Base-by-base conservation (phyloP, 2,888 invertebrate genomes). In the Epistrophella euchroma region DNA sequence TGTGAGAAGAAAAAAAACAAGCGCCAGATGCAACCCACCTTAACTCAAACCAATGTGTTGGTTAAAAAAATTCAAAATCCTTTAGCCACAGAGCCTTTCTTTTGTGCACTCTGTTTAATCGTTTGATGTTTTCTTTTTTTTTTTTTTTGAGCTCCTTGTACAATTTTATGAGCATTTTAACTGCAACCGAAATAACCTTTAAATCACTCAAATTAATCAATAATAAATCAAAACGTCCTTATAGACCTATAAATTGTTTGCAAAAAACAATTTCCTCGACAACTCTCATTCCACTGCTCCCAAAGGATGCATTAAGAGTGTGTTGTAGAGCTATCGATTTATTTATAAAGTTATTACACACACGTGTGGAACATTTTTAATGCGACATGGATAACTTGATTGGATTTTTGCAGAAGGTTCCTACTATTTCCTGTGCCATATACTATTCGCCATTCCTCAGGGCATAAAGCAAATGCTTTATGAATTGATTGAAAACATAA, bases 201-300 rank as follows among this genome's bases (percentile, higher is more conserved):
- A 74, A 83, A 83, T 83, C 83, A 75, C 64, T 84, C 84, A 79
- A 71, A 79, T 66, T 74, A 84, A 84, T 84, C 84, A 75, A 78
- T 78, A 78, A 78, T 75, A 84, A 79, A 84, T 79, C 79, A 84
- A 79, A 75, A 75, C 50, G 56, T 17, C 84, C 84, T 71, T 28
- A 40, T 45, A 70, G 84, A 71, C 64, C 84, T 58, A 75, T 79
- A 79, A 84, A 75, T 64, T 84, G 62, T 75, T 19, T 62, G 71
- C 45, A 64, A 78, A 74, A 78, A 56, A 32, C 78, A 83, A 78
- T 78, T 83, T 83, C 60, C 78, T 55, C 56, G 11, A 35, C 13
- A 56, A 56, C 17, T 13, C 17, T 56, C 17, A n/a, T 10, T 56
- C 17, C 17, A n/a, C 0, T 58, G 22, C 60, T 62, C 83, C 62